Percentiles rank a stretch among this genome's conserved stretches.
Evolutionary conservation across 2,888 invertebrate genomes (phyloP).

Genomic region (Caenorhabditis auriculariae): DNA sequence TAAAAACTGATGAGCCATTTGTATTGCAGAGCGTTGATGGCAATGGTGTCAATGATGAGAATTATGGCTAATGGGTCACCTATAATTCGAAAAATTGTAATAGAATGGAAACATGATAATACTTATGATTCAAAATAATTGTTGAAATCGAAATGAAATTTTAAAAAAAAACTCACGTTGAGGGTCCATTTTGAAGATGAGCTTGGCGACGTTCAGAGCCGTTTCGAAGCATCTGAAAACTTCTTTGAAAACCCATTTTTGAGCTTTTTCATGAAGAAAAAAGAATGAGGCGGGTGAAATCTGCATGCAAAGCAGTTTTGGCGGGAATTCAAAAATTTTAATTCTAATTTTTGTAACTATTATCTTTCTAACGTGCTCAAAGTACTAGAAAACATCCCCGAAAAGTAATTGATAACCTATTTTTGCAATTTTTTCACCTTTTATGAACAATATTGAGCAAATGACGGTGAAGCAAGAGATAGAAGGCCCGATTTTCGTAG

Average conservation of each 20-base stretch:
- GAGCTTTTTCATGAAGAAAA: not conserved
- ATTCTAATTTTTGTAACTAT: too few relatives aligned
- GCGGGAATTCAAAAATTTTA: not conserved
- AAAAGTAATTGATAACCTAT: too few relatives aligned
- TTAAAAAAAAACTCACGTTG: conserved; percentile 64
- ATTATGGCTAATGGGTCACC: conserved; percentile 77
- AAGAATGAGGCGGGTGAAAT: not conserved
- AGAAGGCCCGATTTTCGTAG: conserved; percentile 81
- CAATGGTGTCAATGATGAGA: conserved; percentile 80
- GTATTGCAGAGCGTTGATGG: conserved; percentile 76
- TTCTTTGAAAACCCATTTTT: not conserved
- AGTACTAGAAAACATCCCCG: too few relatives aligned
- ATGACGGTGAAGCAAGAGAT: conserved; percentile 79
- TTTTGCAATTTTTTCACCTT: too few relatives aligned
- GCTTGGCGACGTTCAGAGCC: conserved; percentile 82
- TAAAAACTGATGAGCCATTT: conserved; percentile 72
- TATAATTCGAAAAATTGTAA: conserved; percentile 1
- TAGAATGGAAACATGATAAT: not conserved
- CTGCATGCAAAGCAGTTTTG: not conserved
- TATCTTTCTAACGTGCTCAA: too few relatives aligned
- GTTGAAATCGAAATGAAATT: not conserved
- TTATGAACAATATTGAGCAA: conserved; percentile 73
- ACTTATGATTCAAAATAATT: not conserved
- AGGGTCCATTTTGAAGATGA: conserved; percentile 78
- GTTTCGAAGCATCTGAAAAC: conserved; percentile 69